Base-by-base conservation (phyloP, 1,140 invertebrate genomes). In the Pachyrhynchus sulphureomaculatus region DNA sequence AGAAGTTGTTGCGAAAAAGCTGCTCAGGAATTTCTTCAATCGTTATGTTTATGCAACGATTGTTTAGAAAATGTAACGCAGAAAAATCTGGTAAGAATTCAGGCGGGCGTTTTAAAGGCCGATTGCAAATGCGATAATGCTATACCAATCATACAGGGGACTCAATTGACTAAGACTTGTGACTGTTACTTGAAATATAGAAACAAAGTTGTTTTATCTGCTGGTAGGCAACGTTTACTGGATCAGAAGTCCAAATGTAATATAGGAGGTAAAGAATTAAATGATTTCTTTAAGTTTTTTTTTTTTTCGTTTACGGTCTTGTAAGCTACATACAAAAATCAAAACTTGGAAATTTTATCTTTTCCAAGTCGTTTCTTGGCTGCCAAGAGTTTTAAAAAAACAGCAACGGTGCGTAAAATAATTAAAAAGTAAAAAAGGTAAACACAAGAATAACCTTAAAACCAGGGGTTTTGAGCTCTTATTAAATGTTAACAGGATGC, bases 141-240 rank as follows among this genome's bases (percentile, higher is more conserved):
- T 23, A 17, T 65, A 13, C 63, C 66, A 1, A 56, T 68, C 36
- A 65, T 68, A 49, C 52, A 53, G 18, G 54, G 59, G 29, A 59
- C 60, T 10, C 13, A 56, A 21, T 9, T 24, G 20, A 45, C 17
- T 29, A 61, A 53, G 57, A 33, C 41, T 21, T 68, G 67, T 37
- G 45, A 68, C 1, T 68, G 66, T 29, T 60, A 63, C 17, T 15
- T 33, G 12, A 39, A 54, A 13, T 68, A 62, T 33, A 37, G 57
- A 48, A 42, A 59, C 6, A 62, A 44, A 45, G 44, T 68, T 13
- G 24, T 55, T 6, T 26, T 12, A 0, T 21, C 37, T n/a, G 53
- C 52, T 12, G 58, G 53, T 12, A 13, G 53, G n/a, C 59, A 65
- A 37, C 29, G 17, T 13, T 17, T 65, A 10, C 17, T 13, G 15